Evolutionary conservation across 2,888 invertebrate species (phyloP).

Genomic region (Hirtodrosophila histrioides): DNA sequence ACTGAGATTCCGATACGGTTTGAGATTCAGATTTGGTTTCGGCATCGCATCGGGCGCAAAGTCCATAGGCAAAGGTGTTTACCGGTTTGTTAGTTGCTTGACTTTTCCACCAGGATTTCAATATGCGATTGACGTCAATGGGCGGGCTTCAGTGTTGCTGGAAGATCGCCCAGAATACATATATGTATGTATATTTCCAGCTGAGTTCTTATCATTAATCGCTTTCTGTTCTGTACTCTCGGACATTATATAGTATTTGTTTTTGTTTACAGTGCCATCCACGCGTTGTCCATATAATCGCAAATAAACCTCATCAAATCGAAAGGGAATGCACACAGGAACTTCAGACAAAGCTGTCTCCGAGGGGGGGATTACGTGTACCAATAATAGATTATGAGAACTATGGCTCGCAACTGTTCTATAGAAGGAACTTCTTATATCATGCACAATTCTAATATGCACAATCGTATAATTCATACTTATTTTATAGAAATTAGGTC

Average conservation of each 20-base stretch:
- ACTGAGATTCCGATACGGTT: background rate
- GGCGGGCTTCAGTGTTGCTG: constrained; percentile 19
- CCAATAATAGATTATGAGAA: too few species aligned
- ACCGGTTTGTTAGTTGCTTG: constrained; percentile 58
- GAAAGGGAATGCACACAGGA: too few species aligned
- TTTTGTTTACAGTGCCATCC: constrained; percentile 17
- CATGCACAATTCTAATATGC: too few species aligned
- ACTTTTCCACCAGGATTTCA: constrained; percentile 70
- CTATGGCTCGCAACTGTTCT: too few species aligned
- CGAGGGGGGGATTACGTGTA: too few species aligned
- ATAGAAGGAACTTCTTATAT: too few species aligned
- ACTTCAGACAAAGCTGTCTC: too few species aligned
- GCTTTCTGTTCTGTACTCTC: constrained; percentile 9
- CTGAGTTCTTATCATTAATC: constrained; percentile 47
- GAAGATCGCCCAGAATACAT: constrained; percentile 18
- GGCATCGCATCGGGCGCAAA: constrained; percentile 42
- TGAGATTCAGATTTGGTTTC: constrained; percentile 16
- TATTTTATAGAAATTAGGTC: too few species aligned
- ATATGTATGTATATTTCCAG: constrained; percentile 6
- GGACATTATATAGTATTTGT: constrained; percentile 16
- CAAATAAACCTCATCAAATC: background rate
- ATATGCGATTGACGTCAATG: constrained; percentile 66
- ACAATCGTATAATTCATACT: too few species aligned
- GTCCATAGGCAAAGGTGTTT: constrained; percentile 70
- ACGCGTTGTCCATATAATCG: background rate